Base-by-base conservation (phyloP, 1,140 invertebrate genomes). In the Physella acuta region DNA sequence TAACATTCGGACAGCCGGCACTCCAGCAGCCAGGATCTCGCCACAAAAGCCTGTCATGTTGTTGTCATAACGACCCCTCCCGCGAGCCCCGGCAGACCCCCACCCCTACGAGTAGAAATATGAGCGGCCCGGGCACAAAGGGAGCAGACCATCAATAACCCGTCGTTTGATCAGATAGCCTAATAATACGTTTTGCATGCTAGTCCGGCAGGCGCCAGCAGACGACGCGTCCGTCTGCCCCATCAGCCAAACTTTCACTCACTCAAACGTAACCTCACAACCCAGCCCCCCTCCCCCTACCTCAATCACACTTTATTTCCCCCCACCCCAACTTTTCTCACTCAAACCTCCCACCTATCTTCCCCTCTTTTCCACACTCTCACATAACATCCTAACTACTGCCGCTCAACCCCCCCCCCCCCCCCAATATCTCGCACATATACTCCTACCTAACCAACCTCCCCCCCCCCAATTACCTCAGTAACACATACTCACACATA, bases 101-200 rank as follows among this genome's bases (percentile, higher is more conserved):
- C 24, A 11, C 59, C 34, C 24, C 16, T 26, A 3, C 36, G 17
- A 61, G 56, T 31, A 58, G 30, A 58, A n/a, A 58, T 58, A 61
- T 39, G n/a, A n/a, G n/a, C n/a, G n/a, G n/a, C n/a, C n/a, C 39
- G 33, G 39, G 20, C 59, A 61, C 34, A 31, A 30, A 24, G 59
- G 59, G 59, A 61, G 39, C 26, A 61, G 4, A 44, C 34, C 59
- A 44, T 61, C 36, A 39, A 61, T 61, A 61, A 37, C 28, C 59
- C 28, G 59, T 33, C 59, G 37, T 24, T 34, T 28, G 59, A 61
- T 61, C 59, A 61, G 34, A 39, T 61, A 61, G 2, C 17, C 31
- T 61, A 39, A 39, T 61, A 61, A 61, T 61, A 61, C 59, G 36
- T 61, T 61, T 39, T 61, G 59, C 59, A 61, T 61, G 59, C 59